Percentiles rank a stretch among this genome's conserved stretches.
phyloP scores from a whole-genome alignment of 2,888 invertebrate genomes.

The Eilema griseolum region DNA sequence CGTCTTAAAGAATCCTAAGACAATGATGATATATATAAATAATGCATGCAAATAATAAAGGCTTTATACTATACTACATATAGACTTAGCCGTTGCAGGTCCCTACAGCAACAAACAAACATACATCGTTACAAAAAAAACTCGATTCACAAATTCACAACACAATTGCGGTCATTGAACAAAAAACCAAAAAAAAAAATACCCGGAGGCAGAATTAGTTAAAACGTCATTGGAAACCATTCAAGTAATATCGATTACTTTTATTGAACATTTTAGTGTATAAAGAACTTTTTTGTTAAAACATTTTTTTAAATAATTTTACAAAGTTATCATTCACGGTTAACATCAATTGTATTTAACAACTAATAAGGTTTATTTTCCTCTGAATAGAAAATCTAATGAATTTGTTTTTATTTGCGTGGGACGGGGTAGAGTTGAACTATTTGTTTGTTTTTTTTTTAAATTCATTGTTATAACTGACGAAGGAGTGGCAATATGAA shows the following conservation, averaged over 20 bases:
- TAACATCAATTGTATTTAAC: neutral
- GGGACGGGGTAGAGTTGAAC: conserved; percentile 59
- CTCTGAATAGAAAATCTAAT: neutral
- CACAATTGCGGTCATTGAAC: conserved; percentile 28
- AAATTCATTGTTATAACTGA: conserved; percentile 53
- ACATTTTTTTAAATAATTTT: conserved; percentile 59
- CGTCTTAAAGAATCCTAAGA: too few relatives aligned
- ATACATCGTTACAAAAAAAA: conserved; percentile 10
- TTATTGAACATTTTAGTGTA: conserved; percentile 73
- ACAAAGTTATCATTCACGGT: conserved; percentile 17
- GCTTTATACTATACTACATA: neutral
- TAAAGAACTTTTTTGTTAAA: conserved; percentile 65
- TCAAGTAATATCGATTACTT: conserved; percentile 81
- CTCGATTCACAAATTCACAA: conserved; percentile 19
- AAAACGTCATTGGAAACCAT: conserved; percentile 70
- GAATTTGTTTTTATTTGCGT: conserved; percentile 35
- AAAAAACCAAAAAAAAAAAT: conserved; percentile 26
- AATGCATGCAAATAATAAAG: conserved; percentile 3
- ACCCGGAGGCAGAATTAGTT: conserved; percentile 33
- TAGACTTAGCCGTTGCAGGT: neutral
- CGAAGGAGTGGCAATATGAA: conserved; percentile 41
- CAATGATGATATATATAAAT: too few relatives aligned
- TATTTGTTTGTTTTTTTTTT: conserved; percentile 53
- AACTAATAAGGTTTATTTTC: conserved; percentile 8
- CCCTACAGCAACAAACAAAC: conserved; percentile 11